A percentile compares a stretch with the other conserved stretches of the same genome.
These are phyloP conservation scores for Heterotilapia buettikoferi DNA, from an alignment of 2,113 vertebrate genomes.

Conservation along the genomic window DNA sequence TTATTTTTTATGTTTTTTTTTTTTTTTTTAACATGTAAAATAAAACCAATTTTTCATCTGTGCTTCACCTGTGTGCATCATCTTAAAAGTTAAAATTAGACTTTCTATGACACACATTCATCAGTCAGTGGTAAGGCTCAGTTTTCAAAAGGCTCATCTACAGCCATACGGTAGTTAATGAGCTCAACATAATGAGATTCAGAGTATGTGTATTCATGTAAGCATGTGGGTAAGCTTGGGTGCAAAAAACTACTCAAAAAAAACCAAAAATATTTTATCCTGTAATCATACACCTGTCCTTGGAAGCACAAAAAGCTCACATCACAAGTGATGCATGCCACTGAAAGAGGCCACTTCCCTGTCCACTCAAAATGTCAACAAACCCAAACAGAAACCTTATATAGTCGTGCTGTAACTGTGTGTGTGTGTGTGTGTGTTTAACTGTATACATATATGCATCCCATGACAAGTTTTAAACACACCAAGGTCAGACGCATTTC, in stretches of 20 bases:
- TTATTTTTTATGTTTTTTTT: too few relatives aligned
- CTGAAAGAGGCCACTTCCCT: conserved; percentile 38
- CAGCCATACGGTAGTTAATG: background rate
- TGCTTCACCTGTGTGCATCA: background rate
- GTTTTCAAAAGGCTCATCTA: background rate
- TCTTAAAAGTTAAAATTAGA: conserved; percentile 27
- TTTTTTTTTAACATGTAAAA: background rate
- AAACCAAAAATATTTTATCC: background rate
- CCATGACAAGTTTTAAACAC: background rate
- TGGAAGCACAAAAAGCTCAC: conserved; percentile 40
- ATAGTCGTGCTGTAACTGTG: background rate
- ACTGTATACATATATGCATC: background rate
- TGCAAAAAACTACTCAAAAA: background rate
- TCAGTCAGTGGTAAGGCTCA: background rate
- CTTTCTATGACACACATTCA: background rate
- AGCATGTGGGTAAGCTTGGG: background rate
- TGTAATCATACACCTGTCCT: conserved; percentile 44
- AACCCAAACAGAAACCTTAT: conserved; percentile 25
- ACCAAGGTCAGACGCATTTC: background rate
- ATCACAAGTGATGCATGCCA: conserved; percentile 21
- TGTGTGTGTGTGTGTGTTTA: background rate
- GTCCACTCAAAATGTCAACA: conserved; percentile 38
- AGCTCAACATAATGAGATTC: background rate
- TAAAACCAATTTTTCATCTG: background rate
- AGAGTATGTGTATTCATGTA: background rate